These are phyloP conservation scores for Drosophila kohkoa DNA, from an alignment of 1,140 invertebrate species.

Conservation along the genomic window DNA sequence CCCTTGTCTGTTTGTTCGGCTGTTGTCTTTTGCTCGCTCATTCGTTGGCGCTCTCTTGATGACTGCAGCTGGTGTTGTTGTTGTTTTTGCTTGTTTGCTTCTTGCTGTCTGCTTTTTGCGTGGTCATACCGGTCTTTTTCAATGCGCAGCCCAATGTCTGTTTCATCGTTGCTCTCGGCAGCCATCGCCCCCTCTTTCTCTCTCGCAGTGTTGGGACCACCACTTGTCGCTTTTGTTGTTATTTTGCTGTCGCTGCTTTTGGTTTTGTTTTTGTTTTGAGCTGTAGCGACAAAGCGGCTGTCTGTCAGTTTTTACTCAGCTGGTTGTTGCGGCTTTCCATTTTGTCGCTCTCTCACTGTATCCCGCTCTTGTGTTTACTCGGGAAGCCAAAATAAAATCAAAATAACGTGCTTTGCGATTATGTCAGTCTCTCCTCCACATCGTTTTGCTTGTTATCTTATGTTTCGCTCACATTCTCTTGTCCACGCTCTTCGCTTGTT, in stretches of 20 bases:
- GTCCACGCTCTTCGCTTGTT: slow-evolving; percentile 16
- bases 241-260: slow-evolving; percentile 52
- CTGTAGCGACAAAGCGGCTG: slow-evolving; percentile 65
- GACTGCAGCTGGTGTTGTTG: slow-evolving; percentile 7
- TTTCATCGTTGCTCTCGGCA: slow-evolving; percentile 17
- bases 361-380: slow-evolving; percentile 30
- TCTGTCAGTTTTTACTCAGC: slow-evolving; percentile 62
- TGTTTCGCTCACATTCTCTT: slow-evolving; percentile 27
- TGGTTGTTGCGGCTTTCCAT: slow-evolving; percentile 66
- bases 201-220: slow-evolving; percentile 30
- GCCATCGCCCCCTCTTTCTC: slow-evolving; percentile 6
- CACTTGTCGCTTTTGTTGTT: slow-evolving; percentile 75
- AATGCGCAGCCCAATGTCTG: slow-evolving; percentile 47
- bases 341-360: slow-evolving; percentile 26
- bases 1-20: slow-evolving; percentile 40
- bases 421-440: slow-evolving; percentile 48
- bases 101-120: slow-evolving; percentile 51
- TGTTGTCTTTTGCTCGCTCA: slow-evolving; percentile 48
- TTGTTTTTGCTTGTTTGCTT: slow-evolving; percentile 4
- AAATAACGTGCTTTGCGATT: slow-evolving; percentile 58
- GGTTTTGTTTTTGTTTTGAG: slow-evolving; percentile 68
- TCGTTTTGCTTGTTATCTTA: slow-evolving; percentile 40
- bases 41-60: slow-evolving; percentile 40
- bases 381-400: slow-evolving; percentile 53
- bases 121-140: slow-evolving; percentile 74